Percentiles rank a stretch among this genome's conserved stretches.
phyloP scores from a whole-genome alignment of 2,888 invertebrate species.

The Idaea dimidiata region DNA sequence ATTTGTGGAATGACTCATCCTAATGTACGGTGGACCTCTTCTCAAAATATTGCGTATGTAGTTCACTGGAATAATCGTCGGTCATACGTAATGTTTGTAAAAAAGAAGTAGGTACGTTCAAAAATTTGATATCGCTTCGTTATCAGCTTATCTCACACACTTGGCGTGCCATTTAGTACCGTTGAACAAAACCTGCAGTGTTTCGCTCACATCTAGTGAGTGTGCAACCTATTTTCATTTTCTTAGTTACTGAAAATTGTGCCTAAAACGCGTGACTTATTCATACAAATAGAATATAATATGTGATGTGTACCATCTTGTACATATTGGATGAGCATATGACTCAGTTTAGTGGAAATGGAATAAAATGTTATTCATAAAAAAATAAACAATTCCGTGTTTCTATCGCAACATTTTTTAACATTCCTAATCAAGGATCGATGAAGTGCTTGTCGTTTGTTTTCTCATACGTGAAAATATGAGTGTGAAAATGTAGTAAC shows the following conservation, averaged over 20 bases:
- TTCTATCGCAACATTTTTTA: neutral
- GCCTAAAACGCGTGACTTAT: slow-evolving; percentile 43
- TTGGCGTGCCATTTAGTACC: slow-evolving; percentile 67
- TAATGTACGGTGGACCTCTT: neutral
- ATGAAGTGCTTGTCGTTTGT: slow-evolving; percentile 19
- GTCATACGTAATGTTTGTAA: slow-evolving; percentile 54
- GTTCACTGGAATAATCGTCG: slow-evolving; percentile 33
- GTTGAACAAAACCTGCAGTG: slow-evolving; percentile 59
- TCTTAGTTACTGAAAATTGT: slow-evolving; percentile 38
- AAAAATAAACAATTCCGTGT: slow-evolving; percentile 2
- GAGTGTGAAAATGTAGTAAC: slow-evolving; percentile 25
- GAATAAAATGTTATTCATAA: too few relatives aligned
- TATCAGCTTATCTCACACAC: slow-evolving; percentile 76
- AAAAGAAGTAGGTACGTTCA: slow-evolving; percentile 31
- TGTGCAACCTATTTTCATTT: slow-evolving; percentile 43
- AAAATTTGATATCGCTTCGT: slow-evolving; percentile 64
- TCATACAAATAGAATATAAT: slow-evolving; percentile 14
- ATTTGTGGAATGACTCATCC: neutral
- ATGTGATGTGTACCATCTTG: slow-evolving; percentile 14
- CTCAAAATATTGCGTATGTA: slow-evolving; percentile 7
- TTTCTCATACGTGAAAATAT: slow-evolving; percentile 27
- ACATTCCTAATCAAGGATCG: neutral
- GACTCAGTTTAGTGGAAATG: slow-evolving; percentile 32
- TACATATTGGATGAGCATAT: slow-evolving; percentile 38
- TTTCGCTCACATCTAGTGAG: slow-evolving; percentile 52